Percentiles rank a stretch among this genome's conserved stretches.
phyloP scores from a whole-genome alignment of 2,888 invertebrate genomes.

The Idaea straminata region DNA sequence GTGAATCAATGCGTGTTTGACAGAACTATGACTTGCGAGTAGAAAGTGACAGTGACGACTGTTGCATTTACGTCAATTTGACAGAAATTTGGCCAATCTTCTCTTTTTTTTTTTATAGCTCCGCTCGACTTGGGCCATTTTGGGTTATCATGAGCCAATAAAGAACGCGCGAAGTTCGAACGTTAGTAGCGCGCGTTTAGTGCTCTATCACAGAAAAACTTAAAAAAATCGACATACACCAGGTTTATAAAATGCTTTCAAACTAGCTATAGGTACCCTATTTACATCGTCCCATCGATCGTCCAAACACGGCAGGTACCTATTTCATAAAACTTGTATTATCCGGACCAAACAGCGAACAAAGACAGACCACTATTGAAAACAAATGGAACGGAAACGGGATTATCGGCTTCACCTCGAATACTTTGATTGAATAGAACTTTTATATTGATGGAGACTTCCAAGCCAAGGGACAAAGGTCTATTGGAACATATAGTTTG shows the following conservation, averaged over 20 bases:
- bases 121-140: too few species aligned
- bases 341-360: conserved; percentile 19
- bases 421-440: conserved; percentile 35
- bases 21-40: not conserved
- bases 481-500: not conserved
- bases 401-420: conserved; percentile 33
- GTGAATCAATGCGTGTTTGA: not conserved
- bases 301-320: not conserved
- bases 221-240: too few species aligned
- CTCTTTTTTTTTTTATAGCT: too few species aligned
- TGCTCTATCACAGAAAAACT: too few species aligned
- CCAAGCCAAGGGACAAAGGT: not conserved
- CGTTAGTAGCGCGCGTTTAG: too few species aligned
- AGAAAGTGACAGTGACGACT: too few species aligned
- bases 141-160: too few species aligned
- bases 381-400: conserved; percentile 38
- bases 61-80: not conserved
- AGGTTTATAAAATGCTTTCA: too few species aligned
- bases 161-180: too few species aligned
- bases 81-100: too few species aligned
- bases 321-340: conserved; percentile 7
- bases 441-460: conserved; percentile 12
- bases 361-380: conserved; percentile 30
- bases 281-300: not conserved
- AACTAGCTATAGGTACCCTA: not conserved